A percentile compares a stretch with the other conserved stretches of the same genome.
These are phyloP conservation scores for Mesocricetus auratus DNA, from an alignment of 2,113 vertebrate genomes.

Conservation along the genomic window DNA sequence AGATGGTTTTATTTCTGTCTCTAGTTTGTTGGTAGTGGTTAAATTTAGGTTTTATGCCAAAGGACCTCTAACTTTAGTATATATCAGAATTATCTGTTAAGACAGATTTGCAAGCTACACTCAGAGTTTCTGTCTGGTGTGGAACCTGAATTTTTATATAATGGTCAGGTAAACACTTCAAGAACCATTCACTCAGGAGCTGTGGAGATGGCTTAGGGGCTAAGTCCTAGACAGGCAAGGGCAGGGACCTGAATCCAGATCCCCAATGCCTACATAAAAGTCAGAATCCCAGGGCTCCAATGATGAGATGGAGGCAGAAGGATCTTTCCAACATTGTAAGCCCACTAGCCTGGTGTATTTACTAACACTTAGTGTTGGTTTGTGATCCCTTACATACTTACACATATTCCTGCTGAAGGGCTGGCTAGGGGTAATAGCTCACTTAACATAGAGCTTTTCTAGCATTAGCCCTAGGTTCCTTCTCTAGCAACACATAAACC, in stretches of 20 bases:
- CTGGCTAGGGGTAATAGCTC: too few species aligned
- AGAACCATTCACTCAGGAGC: neutral
- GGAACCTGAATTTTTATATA: neutral
- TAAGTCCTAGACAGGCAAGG: neutral
- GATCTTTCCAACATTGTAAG: neutral
- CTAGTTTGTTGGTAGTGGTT: neutral
- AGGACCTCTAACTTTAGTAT: neutral
- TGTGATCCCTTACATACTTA: neutral
- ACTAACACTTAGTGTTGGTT: neutral
- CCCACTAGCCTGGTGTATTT: neutral
- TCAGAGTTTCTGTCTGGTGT: neutral
- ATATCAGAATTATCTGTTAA: neutral
- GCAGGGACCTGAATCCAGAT: neutral
- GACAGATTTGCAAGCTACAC: neutral
- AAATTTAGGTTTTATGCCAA: neutral
- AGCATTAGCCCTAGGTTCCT: neutral
- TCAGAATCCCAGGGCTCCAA: neutral
- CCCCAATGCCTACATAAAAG: neutral
- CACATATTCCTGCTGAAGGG: too few species aligned
- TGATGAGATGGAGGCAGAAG: neutral
- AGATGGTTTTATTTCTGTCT: neutral
- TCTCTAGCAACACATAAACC: neutral
- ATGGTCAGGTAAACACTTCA: neutral
- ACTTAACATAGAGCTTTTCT: neutral
- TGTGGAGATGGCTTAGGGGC: too few species aligned